A percentile compares a stretch with the other conserved stretches of the same genome.
Evolutionary conservation across 2,797 vertebrate genomes (phyloP).

Genomic region (Malurus splendens): DNA sequence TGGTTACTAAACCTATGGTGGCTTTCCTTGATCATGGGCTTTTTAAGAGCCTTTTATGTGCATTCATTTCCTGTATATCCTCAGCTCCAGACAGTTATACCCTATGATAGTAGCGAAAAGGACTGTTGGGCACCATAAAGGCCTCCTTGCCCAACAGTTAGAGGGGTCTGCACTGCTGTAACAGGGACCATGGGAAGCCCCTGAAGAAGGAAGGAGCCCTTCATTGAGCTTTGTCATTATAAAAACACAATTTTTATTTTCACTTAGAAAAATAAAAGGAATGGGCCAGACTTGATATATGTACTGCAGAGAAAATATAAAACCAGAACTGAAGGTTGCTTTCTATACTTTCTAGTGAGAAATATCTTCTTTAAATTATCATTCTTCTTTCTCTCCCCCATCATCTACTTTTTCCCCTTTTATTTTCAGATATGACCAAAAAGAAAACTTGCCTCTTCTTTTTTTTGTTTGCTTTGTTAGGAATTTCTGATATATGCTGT

Average conservation of each 20-base stretch:
- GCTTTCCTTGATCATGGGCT: neutral
- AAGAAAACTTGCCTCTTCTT: neutral
- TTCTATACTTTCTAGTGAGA: neutral
- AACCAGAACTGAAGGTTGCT: neutral
- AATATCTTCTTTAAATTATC: neutral
- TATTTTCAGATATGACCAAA: neutral
- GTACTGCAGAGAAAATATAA: neutral
- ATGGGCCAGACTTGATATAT: neutral
- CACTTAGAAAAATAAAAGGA: neutral
- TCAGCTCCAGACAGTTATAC: neutral
- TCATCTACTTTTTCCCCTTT: neutral
- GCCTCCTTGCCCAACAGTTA: neutral
- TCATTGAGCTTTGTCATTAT: neutral
- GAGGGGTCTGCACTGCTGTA: neutral
- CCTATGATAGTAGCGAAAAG: neutral
- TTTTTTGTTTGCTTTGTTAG: neutral
- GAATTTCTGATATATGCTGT: slow-evolving; percentile 27
- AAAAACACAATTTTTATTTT: neutral
- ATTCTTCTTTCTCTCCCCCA: neutral
- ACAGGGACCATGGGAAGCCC: neutral
- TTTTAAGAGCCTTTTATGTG: neutral
- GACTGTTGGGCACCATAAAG: neutral
- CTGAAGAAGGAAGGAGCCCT: neutral
- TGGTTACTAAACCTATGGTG: neutral
- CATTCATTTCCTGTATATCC: neutral